A percentile compares a stretch with the other conserved stretches of the same genome.
These are phyloP conservation scores for Lithosia quadra DNA, from an alignment of 2,888 invertebrate genomes.

Conservation along the genomic window DNA sequence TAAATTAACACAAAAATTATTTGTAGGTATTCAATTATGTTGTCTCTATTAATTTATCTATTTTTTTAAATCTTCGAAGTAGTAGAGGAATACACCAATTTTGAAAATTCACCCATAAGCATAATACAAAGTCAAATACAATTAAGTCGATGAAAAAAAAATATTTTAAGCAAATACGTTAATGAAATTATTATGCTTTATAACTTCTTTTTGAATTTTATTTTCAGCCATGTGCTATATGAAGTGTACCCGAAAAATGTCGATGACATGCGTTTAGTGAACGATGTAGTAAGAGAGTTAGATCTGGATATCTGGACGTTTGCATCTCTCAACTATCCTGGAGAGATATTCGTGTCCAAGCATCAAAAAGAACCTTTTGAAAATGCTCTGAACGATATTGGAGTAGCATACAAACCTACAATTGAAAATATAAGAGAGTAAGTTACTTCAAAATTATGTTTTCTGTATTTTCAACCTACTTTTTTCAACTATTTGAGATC, in stretches of 20 bases:
- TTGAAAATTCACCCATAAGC: too few relatives aligned
- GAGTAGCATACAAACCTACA: conserved; percentile 56
- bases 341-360: conserved; percentile 63
- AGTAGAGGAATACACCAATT: too few relatives aligned
- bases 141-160: too few relatives aligned
- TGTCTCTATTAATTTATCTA: too few relatives aligned
- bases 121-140: too few relatives aligned
- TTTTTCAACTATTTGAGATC: too few relatives aligned
- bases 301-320: conserved; percentile 66
- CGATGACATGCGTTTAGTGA: conserved; percentile 58
- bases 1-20: too few relatives aligned
- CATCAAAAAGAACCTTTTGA: conserved; percentile 55
- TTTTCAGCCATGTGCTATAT: conserved; percentile 66
- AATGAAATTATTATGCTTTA: background rate
- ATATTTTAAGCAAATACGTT: too few relatives aligned
- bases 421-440: conserved; percentile 70
- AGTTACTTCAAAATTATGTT: conserved; percentile 45
- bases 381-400: conserved; percentile 48
- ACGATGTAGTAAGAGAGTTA: conserved; percentile 53
- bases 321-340: conserved; percentile 56
- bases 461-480: too few relatives aligned
- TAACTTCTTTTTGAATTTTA: background rate
- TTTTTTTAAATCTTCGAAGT: too few relatives aligned
- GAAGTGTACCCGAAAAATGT: conserved; percentile 57
- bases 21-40: too few relatives aligned